Evolutionary conservation across 1,140 invertebrate species (phyloP), one percentile per base, ranked within the genome.

Genomic region (Vanessa atalanta): DNA sequence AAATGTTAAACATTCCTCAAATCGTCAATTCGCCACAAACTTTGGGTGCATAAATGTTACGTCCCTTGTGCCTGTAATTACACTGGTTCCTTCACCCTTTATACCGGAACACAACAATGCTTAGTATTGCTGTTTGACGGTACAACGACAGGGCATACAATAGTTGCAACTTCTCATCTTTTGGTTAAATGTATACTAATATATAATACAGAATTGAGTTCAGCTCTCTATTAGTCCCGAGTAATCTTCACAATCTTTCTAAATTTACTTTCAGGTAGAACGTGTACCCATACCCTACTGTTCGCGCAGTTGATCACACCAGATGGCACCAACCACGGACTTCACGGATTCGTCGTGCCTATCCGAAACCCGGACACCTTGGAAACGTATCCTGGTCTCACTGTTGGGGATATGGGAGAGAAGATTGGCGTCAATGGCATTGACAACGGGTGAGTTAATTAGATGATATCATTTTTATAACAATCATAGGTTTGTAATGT

Each of bases 341-440:
- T 98, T 13, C 96, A 97, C 91, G 94, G 95, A 1, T 98, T 98
- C 91, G 92, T 97, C 69, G 96, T 97, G 47, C 97, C 96, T 8
- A 94, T 98, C 47, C 93, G 97, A 16, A 95, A 97, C 91, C 94
- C 95, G 0, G 93, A 94, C 57, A 97, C 96, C 0, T 90, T 97
- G 75, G 81, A 94, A 75, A 91, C 96, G 0, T 95, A 95, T 81
- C 95, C 96, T 47, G 97, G 97, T 11, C 94, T 98, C 4, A 95
- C 95, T 20, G 95, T 97, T 2, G 97, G 96, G 0, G 97, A 98
- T 81, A 95, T 98, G 94, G 97, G 97, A 5, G 95, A 96, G 80
- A 98, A 98, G 92, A 93, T 97, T 51, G 97, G 97, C 15, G 94
- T 97, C 12, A 96, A 97, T 90, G 97, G 97, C 60, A 92, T 98